Evolutionary conservation across 1,140 invertebrate genomes (phyloP).

Genomic region (Zelostemma sp.): DNA sequence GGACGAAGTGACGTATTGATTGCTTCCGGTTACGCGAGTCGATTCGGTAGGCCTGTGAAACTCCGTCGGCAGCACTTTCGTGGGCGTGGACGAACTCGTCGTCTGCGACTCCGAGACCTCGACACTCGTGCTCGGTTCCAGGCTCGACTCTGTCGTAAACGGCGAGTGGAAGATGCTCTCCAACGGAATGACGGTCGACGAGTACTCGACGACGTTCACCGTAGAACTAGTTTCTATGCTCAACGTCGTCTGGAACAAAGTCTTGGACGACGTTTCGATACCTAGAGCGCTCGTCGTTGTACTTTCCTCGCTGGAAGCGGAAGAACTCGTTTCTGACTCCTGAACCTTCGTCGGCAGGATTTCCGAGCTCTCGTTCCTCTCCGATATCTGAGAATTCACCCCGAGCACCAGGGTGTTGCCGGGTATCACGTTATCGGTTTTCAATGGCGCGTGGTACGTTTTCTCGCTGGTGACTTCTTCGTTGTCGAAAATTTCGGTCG

Average conservation of each 20-base stretch:
- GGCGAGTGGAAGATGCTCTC: constrained; percentile 37
- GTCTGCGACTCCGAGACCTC: constrained; percentile 33
- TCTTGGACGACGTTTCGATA: constrained; percentile 33
- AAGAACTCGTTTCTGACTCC: not conserved
- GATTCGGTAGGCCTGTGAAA: constrained; percentile 37
- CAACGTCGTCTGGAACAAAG: constrained; percentile 54
- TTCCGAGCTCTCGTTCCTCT: constrained; percentile 16
- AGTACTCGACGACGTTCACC: constrained; percentile 61
- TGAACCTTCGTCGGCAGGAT: not conserved
- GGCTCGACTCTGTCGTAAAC: constrained; percentile 18
- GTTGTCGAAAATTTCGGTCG: constrained; percentile 30
- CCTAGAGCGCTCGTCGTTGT: not conserved
- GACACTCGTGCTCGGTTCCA: constrained; percentile 57
- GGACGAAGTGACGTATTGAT: constrained; percentile 39
- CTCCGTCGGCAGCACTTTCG: constrained; percentile 53
- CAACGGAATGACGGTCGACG: constrained; percentile 47
- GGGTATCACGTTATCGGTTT: constrained; percentile 45
- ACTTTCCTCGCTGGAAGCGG: not conserved
- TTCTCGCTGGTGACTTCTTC: constrained; percentile 40
- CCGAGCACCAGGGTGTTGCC: constrained; percentile 61
- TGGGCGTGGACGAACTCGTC: constrained; percentile 54
- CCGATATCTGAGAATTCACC: constrained; percentile 30
- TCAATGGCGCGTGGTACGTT: constrained; percentile 56
- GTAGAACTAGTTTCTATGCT: constrained; percentile 65
- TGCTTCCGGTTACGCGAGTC: constrained; percentile 27